These are phyloP conservation scores for Nemoura dubitans DNA, from an alignment of 2,888 invertebrate genomes.

Conservation along the genomic window DNA sequence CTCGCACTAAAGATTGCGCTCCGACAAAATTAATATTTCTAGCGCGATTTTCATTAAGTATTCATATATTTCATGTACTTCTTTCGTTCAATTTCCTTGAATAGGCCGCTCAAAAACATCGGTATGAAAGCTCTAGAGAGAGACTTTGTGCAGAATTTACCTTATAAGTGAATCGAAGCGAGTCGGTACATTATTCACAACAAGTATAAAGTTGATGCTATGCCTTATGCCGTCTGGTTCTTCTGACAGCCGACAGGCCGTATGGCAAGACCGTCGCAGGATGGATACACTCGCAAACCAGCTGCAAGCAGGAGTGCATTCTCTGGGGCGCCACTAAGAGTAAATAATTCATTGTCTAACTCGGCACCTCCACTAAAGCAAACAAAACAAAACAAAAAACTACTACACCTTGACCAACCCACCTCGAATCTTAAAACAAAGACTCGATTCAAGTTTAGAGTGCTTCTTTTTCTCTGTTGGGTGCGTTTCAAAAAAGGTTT, in stretches of 20 bases:
- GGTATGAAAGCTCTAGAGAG: background rate
- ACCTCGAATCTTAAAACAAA: background rate
- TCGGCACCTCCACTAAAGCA: background rate
- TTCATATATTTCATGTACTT: constrained; percentile 7
- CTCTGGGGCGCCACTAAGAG: background rate
- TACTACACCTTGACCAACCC: background rate
- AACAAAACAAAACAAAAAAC: background rate
- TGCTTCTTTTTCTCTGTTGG: background rate
- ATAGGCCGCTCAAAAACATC: background rate
- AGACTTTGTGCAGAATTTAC: constrained; percentile 7
- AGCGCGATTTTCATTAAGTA: background rate
- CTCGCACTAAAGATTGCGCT: background rate
- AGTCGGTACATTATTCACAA: background rate
- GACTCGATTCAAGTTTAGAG: background rate
- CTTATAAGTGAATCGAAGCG: background rate
- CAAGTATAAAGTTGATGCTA: constrained; percentile 12
- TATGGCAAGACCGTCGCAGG: background rate
- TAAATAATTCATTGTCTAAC: background rate
- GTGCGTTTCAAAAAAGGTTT: background rate
- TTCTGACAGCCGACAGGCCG: background rate
- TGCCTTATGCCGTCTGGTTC: background rate
- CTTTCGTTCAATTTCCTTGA: background rate
- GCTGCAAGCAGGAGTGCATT: background rate
- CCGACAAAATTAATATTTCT: background rate
- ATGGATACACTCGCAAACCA: background rate